A percentile compares a stretch with the other conserved stretches of the same genome.
These are phyloP conservation scores for Suricata suricatta DNA, from an alignment of 2,113 vertebrate genomes.

Conservation along the genomic window DNA sequence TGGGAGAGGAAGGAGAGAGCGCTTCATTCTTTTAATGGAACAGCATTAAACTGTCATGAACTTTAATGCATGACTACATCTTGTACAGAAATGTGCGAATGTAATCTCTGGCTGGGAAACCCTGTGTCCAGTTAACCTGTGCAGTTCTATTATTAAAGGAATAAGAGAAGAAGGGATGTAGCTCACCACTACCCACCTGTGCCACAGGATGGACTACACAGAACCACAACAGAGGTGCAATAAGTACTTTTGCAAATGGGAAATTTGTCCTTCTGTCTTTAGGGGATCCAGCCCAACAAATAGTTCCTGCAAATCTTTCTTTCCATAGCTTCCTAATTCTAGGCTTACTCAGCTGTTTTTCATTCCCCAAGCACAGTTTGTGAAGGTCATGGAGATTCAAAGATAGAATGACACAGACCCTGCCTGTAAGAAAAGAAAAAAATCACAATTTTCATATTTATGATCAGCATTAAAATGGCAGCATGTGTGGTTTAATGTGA, in stretches of 20 bases:
- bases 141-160: not conserved
- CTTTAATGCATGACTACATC: not conserved
- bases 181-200: not conserved
- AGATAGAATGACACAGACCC: not conserved
- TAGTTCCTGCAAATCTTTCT: not conserved
- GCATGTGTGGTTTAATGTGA: not conserved
- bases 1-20: not conserved
- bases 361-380: not conserved
- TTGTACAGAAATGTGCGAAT: not conserved
- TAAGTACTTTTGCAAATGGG: not conserved
- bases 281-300: not conserved
- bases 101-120: not conserved
- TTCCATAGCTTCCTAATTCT: not conserved
- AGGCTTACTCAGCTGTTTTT: not conserved
- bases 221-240: rapidly evolving
- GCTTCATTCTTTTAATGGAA: not conserved
- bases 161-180: not conserved
- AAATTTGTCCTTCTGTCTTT: not conserved
- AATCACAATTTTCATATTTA: not conserved
- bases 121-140: not conserved
- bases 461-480: not conserved
- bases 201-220: rapidly evolving
- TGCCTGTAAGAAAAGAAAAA: not conserved
- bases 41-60: not conserved
- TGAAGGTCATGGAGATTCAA: not conserved